Conservation (phyloP, 2,113 vertebrate genomes). For the Erinaceus europaeus region DNA sequence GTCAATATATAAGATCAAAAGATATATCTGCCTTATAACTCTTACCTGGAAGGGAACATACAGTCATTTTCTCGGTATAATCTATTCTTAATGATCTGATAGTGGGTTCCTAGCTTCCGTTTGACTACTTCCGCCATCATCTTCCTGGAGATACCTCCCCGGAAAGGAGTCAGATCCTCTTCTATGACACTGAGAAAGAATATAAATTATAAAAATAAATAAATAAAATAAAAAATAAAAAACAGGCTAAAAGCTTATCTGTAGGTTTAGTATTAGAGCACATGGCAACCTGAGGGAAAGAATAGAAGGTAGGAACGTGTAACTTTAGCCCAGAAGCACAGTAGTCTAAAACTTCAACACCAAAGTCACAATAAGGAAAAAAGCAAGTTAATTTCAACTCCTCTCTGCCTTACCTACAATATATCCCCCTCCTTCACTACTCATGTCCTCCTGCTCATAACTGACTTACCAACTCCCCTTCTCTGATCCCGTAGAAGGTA, state of each 20-base stretch:
- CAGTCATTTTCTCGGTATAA: slow-evolving; percentile 94
- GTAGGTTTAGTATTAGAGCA: background rate
- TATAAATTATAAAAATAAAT: background rate
- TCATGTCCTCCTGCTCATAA: background rate
- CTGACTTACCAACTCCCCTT: background rate
- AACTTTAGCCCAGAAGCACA: background rate
- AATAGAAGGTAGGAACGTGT: background rate
- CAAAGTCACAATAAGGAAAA: background rate
- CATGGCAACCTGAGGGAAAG: background rate
- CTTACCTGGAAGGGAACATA: slow-evolving; percentile 97
- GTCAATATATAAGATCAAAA: background rate
- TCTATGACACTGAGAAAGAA: slow-evolving; percentile 87
- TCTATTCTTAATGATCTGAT: slow-evolving; percentile 91
- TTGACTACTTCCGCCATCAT: slow-evolving; percentile 85
- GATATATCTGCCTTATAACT: background rate
- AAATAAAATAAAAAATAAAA: background rate
- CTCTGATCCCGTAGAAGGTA: background rate
- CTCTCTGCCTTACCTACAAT: background rate
- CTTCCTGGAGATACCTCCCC: slow-evolving; percentile 87
- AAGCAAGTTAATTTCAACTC: background rate
- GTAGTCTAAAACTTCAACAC: background rate
- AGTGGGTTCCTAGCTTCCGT: slow-evolving; percentile 93
- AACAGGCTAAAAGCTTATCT: background rate
- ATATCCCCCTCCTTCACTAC: background rate
- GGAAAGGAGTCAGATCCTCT: slow-evolving; percentile 89